These are phyloP conservation scores for Danio aesculapii DNA, from an alignment of 2,797 vertebrate genomes.

Conservation along the genomic window DNA sequence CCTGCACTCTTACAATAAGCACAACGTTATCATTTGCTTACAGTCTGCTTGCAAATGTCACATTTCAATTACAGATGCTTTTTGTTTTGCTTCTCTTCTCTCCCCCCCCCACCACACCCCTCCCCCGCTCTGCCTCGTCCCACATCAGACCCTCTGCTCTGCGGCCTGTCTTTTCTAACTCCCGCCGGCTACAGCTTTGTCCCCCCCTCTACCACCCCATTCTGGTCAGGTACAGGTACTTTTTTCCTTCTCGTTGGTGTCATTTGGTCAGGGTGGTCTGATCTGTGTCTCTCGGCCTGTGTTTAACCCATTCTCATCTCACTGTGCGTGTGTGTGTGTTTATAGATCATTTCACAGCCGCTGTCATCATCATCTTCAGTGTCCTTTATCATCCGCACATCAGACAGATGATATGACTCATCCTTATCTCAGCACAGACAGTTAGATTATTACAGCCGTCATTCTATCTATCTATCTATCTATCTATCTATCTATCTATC, in stretches of 20 bases:
- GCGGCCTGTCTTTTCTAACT: conserved; percentile 96
- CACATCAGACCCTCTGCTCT: conserved; percentile 92
- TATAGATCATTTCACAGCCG: conserved; percentile 11
- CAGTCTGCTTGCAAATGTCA: conserved; percentile 54
- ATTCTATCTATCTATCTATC: too few relatives aligned
- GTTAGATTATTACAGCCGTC: conserved; percentile 28
- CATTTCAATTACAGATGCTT: conserved; percentile 77
- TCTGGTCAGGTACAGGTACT: conserved; percentile 98
- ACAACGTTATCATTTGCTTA: background rate
- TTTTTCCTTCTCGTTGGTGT: background rate
- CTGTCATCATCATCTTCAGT: conserved; percentile 10
- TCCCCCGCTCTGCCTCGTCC: conserved; percentile 76
- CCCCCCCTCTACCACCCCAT: conserved; percentile 96
- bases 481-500: too few relatives aligned
- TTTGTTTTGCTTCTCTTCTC: conserved; percentile 73
- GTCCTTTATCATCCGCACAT: conserved; percentile 19
- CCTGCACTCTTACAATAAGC: too few relatives aligned
- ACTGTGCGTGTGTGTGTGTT: conserved; percentile 35
- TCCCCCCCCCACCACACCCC: conserved; percentile 52
- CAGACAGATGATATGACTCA: conserved; percentile 14
- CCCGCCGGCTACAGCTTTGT: conserved; percentile 98
- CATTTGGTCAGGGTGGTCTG: conserved; percentile 49
- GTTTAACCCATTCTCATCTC: conserved; percentile 47
- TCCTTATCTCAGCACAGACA: conserved; percentile 33
- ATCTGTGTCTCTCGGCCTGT: conserved; percentile 51